These are phyloP conservation scores for Pseudomyrmex concolor DNA, from an alignment of 1,140 invertebrate genomes.

Conservation along the genomic window DNA sequence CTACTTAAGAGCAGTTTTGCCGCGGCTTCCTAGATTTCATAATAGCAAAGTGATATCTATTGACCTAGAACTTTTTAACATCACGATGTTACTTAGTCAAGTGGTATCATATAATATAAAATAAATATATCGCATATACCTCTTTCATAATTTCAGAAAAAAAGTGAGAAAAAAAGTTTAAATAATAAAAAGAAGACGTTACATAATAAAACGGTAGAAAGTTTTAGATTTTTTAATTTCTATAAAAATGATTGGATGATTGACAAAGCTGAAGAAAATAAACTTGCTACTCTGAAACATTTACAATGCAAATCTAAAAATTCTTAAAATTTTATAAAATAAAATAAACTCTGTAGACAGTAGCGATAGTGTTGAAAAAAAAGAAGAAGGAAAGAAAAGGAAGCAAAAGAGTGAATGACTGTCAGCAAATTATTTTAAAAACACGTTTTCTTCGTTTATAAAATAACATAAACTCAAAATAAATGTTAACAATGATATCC, in stretches of 20 bases:
- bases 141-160: neutral
- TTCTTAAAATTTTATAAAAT: slow-evolving; percentile 14
- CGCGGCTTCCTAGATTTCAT: neutral
- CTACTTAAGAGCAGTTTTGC: slow-evolving; percentile 33
- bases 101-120: neutral
- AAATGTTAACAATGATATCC: neutral
- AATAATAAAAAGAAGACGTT: neutral
- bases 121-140: too few relatives aligned
- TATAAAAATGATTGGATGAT: too few relatives aligned
- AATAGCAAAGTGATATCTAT: slow-evolving; percentile 2
- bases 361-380: neutral
- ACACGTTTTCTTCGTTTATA: neutral
- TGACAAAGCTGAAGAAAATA: too few relatives aligned
- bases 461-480: neutral
- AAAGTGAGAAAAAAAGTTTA: too few relatives aligned
- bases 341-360: neutral
- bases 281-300: neutral
- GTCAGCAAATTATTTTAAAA: neutral
- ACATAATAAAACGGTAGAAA: too few relatives aligned
- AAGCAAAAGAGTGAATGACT: neutral
- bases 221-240: too few relatives aligned
- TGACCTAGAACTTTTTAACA: neutral
- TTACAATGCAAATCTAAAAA: neutral
- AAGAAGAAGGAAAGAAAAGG: neutral
- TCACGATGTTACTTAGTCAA: slow-evolving; percentile 6